Conservation (phyloP, 2,113 vertebrate genomes). For the Microcebus ravelobensis region DNA sequence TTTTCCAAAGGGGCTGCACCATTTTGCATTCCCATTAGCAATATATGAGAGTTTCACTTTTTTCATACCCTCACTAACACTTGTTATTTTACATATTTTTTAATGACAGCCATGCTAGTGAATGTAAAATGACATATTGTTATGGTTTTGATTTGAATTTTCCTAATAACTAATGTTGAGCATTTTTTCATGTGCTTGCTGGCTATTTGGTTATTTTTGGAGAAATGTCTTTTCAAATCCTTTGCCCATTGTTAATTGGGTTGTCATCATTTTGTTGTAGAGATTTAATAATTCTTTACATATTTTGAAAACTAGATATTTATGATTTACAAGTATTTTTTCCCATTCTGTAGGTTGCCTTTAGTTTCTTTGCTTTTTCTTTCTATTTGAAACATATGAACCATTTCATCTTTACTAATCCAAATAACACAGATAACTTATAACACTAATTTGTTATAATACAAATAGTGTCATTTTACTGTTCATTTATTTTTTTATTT, state of each 20-base stretch:
- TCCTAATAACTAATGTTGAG: not conserved
- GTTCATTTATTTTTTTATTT: no score
- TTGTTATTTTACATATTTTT: not conserved
- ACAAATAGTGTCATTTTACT: no score
- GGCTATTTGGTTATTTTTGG: not conserved
- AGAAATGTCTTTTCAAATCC: not conserved
- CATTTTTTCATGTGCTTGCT: not conserved
- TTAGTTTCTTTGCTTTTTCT: not conserved
- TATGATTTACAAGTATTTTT: not conserved
- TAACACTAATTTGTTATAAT: no score
- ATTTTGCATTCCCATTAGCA: not conserved
- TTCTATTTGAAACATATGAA: no score
- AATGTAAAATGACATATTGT: not conserved
- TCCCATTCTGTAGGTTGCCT: not conserved
- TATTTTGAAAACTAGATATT: not conserved
- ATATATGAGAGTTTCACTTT: not conserved
- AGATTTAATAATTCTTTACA: not conserved
- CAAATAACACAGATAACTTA: no score
- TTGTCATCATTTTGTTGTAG: not conserved
- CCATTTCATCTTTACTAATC: no score
- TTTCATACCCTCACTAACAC: not conserved
- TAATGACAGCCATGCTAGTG: not conserved
- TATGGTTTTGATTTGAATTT: not conserved
- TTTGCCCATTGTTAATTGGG: not conserved
- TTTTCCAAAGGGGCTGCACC: not conserved